A percentile compares a stretch with the other conserved stretches of the same genome.
phyloP scores from a whole-genome alignment of 2,888 invertebrate species.

The Rhaphigaster nebulosa region DNA sequence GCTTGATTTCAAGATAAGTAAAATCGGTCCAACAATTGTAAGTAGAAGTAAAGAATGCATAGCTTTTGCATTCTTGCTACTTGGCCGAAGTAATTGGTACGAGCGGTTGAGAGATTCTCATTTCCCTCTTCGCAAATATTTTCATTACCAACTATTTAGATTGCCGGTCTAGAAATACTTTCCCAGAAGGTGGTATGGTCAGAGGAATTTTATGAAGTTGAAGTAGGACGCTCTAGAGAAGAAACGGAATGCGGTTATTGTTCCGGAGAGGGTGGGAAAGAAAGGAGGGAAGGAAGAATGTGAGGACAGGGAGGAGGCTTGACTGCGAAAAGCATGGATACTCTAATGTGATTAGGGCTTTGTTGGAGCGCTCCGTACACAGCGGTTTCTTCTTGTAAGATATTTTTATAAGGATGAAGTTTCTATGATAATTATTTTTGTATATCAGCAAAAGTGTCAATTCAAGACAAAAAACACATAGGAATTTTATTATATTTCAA shows the following conservation, averaged over 20 bases:
- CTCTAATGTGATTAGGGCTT: slow-evolving; percentile 22
- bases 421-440: background rate
- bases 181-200: slow-evolving; percentile 26
- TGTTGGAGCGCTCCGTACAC: background rate
- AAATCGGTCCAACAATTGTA: background rate
- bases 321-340: slow-evolving; percentile 32
- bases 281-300: slow-evolving; percentile 7
- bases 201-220: slow-evolving; percentile 35
- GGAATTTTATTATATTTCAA: too few relatives aligned
- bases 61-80: background rate
- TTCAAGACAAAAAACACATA: too few relatives aligned
- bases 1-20: background rate
- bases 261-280: background rate
- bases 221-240: slow-evolving; percentile 6
- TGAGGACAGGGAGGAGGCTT: background rate
- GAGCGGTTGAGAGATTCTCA: background rate
- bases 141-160: slow-evolving; percentile 30
- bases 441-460: too few relatives aligned
- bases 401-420: background rate
- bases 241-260: slow-evolving; percentile 49
- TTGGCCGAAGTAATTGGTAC: background rate
- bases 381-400: background rate
- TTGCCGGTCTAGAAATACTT: background rate
- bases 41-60: background rate
- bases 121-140: background rate